Evolutionary conservation across 2,888 invertebrate genomes (phyloP), one percentile per base, ranked within the genome.

Genomic region (Oscheius sp.): DNA sequence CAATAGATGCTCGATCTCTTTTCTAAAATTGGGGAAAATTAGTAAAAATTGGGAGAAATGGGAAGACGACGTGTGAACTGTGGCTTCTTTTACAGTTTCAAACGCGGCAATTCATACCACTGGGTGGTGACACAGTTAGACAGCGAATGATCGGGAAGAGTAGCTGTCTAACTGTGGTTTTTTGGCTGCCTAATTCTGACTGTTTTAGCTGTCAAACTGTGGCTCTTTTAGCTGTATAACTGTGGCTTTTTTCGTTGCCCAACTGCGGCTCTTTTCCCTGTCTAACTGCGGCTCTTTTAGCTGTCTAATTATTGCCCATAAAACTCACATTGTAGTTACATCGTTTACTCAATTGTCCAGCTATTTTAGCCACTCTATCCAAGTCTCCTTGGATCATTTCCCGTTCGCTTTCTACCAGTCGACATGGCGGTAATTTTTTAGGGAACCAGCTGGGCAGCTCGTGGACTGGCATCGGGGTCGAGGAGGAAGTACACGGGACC

Each of bases 291-390:
- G 18, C 21, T 3, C 53, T 52, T n/a, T n/a, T n/a, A n/a, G n/a
- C n/a, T n/a, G n/a, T n/a, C n/a, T n/a, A n/a, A n/a, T n/a, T n/a
- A n/a, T n/a, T n/a, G n/a, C n/a, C 53, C 18, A 52, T 6, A 52
- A 18, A 35, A 72, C 78, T 58, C 16, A 80, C 80, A 73, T 80
- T 78, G 35, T 80, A 80, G 56, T 80, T 77, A 35, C 80, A 78
- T 63, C 74, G 35, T 35, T 79, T 71, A 29, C 75, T 73, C 16
- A 82, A 56, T 27, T 78, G 77, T 6, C 71, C 77, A 13, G 82
- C 82, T n/a, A 82, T 82, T 21, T 71, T 41, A 5, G 77, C 79
- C 45, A 82, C 53, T 59, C 63, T 46, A 41, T 74, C 74, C 55
- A 73, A 53, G 25, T 73, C 68, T 21, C 35, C 25, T 46, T 73